A percentile compares a stretch with the other conserved stretches of the same genome.
Evolutionary conservation across 2,888 invertebrate species (phyloP).

Genomic region (Noctua janthe): DNA sequence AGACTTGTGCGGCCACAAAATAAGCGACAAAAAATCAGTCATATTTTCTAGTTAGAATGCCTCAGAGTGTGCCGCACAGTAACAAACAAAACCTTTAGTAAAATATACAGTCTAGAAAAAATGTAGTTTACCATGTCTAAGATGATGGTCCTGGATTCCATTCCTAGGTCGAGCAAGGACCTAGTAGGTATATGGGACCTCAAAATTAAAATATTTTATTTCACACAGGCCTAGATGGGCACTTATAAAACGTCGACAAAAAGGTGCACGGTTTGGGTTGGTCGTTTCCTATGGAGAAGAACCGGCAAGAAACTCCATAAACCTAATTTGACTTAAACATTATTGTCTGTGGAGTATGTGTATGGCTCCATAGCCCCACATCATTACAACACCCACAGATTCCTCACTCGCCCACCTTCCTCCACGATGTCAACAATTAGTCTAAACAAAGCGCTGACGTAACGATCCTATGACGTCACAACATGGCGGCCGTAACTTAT

Average conservation of each 20-base stretch:
- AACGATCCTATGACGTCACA: conserved; percentile 41
- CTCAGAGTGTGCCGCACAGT: background rate
- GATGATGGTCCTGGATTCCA: background rate
- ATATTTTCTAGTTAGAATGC: background rate
- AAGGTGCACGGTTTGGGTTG: no score
- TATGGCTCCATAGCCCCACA: background rate
- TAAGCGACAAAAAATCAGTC: background rate
- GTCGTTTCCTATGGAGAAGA: no score
- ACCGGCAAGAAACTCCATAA: no score
- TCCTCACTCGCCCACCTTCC: conserved; percentile 7
- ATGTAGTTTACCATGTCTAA: background rate
- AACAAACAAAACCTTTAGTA: background rate
- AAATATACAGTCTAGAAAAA: background rate
- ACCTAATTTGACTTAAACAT: background rate
- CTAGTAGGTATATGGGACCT: background rate
- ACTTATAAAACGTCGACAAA: no score
- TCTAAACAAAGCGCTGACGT: conserved; percentile 38
- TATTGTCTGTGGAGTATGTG: background rate
- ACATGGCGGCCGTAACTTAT: conserved; percentile 20
- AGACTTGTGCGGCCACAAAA: background rate
- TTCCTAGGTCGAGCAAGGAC: background rate
- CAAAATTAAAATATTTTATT: no score
- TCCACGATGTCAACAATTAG: conserved; percentile 21
- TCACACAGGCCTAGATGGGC: no score
- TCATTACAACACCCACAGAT: background rate